These are phyloP conservation scores for Villa cingulata DNA, from an alignment of 2,888 invertebrate genomes.

Conservation along the genomic window DNA sequence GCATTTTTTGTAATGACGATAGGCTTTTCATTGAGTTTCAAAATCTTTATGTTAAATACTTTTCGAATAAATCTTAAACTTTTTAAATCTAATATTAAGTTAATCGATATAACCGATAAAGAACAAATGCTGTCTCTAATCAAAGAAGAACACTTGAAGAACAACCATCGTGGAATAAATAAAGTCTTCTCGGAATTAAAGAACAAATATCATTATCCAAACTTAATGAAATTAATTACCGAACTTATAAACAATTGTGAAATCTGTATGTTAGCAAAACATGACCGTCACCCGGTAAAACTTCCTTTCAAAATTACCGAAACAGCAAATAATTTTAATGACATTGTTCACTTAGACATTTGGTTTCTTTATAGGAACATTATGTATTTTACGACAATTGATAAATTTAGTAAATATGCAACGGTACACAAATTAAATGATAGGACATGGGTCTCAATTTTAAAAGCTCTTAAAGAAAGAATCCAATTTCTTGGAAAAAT, in stretches of 20 bases:
- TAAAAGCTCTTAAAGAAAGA: conserved; percentile 6
- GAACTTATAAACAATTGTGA: conserved; percentile 12
- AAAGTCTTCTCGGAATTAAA: conserved; percentile 3
- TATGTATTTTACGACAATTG: conserved; percentile 6
- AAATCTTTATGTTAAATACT: conserved; percentile 5
- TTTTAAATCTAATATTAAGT: conserved; percentile 3
- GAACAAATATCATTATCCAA: conserved; percentile 10
- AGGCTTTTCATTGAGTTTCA: conserved; percentile 8
- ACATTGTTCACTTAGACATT: conserved; percentile 13
- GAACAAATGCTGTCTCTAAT: conserved; percentile 12
- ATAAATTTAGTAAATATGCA: conserved; percentile 6
- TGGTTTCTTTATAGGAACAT: neutral
- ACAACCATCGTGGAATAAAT: conserved; percentile 4
- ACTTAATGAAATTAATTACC: conserved; percentile 9
- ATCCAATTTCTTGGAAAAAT: conserved; percentile 7
- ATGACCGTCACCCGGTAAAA: conserved; percentile 14
- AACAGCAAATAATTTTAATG: conserved; percentile 14
- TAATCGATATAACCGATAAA: conserved; percentile 6
- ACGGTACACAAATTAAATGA: conserved; percentile 4
- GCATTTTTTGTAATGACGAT: conserved; percentile 8
- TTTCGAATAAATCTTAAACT: conserved; percentile 5
- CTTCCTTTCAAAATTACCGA: conserved; percentile 13
- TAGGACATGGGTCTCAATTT: conserved; percentile 1
- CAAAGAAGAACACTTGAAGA: conserved; percentile 12
- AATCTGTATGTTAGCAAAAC: conserved; percentile 14